A percentile compares a stretch with the other conserved stretches of the same genome.
Evolutionary conservation across 2,113 vertebrate genomes (phyloP).

Genomic region (Tachycineta bicolor): DNA sequence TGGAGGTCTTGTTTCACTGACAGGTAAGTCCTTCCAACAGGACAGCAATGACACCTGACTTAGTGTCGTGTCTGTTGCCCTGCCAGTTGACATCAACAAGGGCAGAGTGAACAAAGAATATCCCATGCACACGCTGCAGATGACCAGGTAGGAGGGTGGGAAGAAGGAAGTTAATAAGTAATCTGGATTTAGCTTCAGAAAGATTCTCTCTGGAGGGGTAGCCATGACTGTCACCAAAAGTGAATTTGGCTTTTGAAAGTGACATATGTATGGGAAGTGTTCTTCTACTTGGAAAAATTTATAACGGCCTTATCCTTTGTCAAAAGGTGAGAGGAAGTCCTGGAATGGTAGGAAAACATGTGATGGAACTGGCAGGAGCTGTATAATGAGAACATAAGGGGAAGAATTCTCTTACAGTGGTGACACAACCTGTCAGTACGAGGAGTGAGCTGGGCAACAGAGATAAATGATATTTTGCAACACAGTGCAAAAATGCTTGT

Average conservation of each 20-base stretch:
- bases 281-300: constrained; percentile 9
- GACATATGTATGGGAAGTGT: not conserved
- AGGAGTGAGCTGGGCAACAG: not conserved
- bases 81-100: not conserved
- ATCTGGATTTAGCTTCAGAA: constrained; percentile 7
- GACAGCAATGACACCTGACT: not conserved
- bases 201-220: not conserved
- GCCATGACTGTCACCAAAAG: not conserved
- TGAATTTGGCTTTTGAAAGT: not conserved
- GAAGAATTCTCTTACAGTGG: not conserved
- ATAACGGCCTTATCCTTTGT: not conserved
- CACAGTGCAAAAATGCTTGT: not conserved
- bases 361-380: not conserved
- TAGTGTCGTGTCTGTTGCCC: not conserved
- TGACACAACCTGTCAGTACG: not conserved
- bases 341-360: not conserved
- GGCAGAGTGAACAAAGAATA: not conserved
- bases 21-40: not conserved
- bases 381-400: not conserved
- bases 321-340: constrained; percentile 50
- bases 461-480: not conserved
- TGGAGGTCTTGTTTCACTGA: not conserved
- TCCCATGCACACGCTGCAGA: not conserved
- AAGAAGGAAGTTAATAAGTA: not conserved
- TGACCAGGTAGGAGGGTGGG: rapidly evolving